Evolutionary conservation across 2,113 vertebrate genomes (phyloP), one percentile per base, ranked within the genome.

Genomic region (Panthera tigris): DNA sequence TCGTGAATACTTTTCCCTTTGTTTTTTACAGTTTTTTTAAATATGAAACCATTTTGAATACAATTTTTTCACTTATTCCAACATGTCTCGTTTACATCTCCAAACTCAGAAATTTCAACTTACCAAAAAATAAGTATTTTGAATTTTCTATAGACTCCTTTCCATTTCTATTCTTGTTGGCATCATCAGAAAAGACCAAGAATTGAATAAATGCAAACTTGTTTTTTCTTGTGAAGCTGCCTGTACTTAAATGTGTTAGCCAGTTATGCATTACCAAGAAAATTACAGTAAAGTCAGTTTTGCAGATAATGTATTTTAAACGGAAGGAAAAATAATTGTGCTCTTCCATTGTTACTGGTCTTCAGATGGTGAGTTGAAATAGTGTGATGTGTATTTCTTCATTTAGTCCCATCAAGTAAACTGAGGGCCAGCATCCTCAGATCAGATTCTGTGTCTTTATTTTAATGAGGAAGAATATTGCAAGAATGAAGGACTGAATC

Each of bases 61-160:
- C 11, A 52, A 0, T 0, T 0, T 94, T 96, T 95, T 55, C 45
- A 33, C 1, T 96, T 98, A 97, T 78, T 95, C 12, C 33, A 71
- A 39, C 29, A 21, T 79, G 61, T 81, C 14, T 73, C 90, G 36
- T 84, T 94, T 4, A 78, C 12, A 93, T 12, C 7, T 96, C 36
- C 97, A 95, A 98, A 94, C 15, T 69, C 45, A 98, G 27, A 66
- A 91, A 65, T 85, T 7, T 69, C 48, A 89, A 80, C 52, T 66
- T 94, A 90, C 74, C 45, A 94, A 71, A 76, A 98, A 95, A 97
- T 91, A 91, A 97, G 11, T 94, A 95, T 73, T 97, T 95, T 96
- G 68, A 88, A 71, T 96, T 97, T 10, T 23, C 10, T 96, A 33
- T 93, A 50, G 57, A 83, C 3, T 93, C 80, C 23, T 84, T 91